Conservation (phyloP, 2,113 vertebrate species). For the Spheniscus mendiculus region DNA sequence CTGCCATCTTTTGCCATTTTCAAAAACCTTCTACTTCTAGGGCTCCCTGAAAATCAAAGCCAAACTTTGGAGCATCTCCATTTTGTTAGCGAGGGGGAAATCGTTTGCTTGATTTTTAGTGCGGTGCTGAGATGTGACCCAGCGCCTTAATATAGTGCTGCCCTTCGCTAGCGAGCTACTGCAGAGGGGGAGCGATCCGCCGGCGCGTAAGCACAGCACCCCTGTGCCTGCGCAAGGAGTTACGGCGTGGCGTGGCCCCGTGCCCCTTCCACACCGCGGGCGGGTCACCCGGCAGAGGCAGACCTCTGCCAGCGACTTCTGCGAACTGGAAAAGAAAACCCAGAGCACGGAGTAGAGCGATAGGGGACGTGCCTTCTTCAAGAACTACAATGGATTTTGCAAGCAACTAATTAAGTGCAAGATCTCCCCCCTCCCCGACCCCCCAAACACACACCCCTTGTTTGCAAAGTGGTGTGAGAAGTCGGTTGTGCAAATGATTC, state of each 20-base stretch:
- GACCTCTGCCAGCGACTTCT: neutral
- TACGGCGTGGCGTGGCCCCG: neutral
- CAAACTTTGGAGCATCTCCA: neutral
- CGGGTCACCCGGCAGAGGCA: neutral
- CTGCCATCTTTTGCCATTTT: neutral
- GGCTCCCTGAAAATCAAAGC: neutral
- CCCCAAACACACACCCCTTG: neutral
- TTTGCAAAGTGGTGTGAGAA: neutral
- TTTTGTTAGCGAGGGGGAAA: neutral
- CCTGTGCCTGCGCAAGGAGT: neutral
- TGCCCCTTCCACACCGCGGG: neutral
- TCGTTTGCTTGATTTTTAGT: neutral
- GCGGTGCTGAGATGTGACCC: neutral
- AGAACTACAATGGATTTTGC: slow-evolving; percentile 31
- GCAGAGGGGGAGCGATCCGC: neutral
- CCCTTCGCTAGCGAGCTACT: neutral
- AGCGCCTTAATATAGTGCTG: neutral
- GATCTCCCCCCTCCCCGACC: neutral
- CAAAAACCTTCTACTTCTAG: neutral
- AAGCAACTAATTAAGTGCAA: slow-evolving; percentile 14
- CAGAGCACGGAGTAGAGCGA: neutral
- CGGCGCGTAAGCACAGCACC: neutral
- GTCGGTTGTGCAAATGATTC: slow-evolving; percentile 29
- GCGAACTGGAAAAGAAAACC: neutral
- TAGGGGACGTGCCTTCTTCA: slow-evolving; percentile 21